Conservation (phyloP, 2,888 invertebrate genomes). For the Erebia epiphron region DNA sequence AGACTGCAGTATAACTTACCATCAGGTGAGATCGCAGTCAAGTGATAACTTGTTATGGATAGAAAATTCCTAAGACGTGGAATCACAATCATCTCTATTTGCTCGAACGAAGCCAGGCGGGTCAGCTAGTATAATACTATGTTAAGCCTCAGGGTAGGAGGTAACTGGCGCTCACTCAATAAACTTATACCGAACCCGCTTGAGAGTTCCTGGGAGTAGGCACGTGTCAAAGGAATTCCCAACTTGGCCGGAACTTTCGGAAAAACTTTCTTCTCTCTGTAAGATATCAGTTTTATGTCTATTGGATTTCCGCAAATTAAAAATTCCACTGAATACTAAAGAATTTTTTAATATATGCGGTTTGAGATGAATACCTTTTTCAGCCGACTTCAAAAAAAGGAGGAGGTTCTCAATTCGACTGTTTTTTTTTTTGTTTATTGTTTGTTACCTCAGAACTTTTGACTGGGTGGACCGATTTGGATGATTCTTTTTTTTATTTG, state of each 20-base stretch:
- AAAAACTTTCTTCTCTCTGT: conserved; percentile 25
- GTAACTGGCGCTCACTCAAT: conserved; percentile 46
- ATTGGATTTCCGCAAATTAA: conserved; percentile 18
- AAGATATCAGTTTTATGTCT: conserved; percentile 25
- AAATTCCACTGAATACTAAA: conserved; percentile 5
- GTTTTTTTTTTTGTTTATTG: too few relatives aligned
- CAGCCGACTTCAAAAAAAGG: too few relatives aligned
- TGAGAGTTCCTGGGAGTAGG: conserved; percentile 41
- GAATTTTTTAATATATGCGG: conserved; percentile 28
- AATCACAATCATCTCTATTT: too few relatives aligned
- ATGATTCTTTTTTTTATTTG: too few relatives aligned
- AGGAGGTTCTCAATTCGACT: too few relatives aligned
- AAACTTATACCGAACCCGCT: conserved; percentile 45
- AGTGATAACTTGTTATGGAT: too few relatives aligned
- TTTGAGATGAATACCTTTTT: neutral
- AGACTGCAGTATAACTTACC: too few relatives aligned
- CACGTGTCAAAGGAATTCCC: conserved; percentile 51
- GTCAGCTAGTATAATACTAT: neutral
- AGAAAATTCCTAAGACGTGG: too few relatives aligned
- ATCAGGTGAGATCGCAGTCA: too few relatives aligned
- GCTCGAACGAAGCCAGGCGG: too few relatives aligned
- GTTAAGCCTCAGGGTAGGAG: conserved; percentile 39
- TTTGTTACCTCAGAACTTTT: too few relatives aligned
- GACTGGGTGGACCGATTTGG: too few relatives aligned
- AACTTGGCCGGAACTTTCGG: conserved; percentile 37